Evolutionary conservation across 2,888 invertebrate genomes (phyloP).

Genomic region (Drosophila mercatorum): DNA sequence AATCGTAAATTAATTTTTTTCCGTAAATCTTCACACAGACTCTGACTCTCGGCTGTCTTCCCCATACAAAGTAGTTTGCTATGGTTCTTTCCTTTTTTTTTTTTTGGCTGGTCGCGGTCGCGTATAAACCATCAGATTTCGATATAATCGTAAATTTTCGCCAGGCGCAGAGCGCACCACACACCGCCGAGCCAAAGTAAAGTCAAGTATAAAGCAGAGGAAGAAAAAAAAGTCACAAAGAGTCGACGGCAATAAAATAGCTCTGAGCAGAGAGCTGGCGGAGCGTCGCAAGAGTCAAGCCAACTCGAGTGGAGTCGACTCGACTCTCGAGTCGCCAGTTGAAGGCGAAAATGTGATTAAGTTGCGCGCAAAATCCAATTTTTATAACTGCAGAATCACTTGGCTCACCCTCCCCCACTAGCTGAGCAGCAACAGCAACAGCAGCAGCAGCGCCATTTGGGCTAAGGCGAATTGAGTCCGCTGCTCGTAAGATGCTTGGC

Average conservation of each 20-base stretch:
- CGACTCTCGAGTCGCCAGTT: conserved; percentile 68
- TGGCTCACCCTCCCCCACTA: conserved; percentile 67
- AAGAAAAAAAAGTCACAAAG: conserved; percentile 70
- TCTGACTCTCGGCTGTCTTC: conserved; percentile 26
- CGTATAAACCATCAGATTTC: conserved; percentile 80
- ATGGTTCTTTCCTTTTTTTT: conserved; percentile 14
- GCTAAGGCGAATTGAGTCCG: conserved; percentile 80
- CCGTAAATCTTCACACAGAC: conserved; percentile 70
- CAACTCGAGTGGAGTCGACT: conserved; percentile 45
- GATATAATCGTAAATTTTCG: conserved; percentile 80
- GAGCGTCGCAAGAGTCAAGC: conserved; percentile 42
- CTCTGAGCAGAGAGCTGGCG: conserved; percentile 57
- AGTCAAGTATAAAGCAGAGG: conserved; percentile 6
- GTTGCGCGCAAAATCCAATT: conserved; percentile 80
- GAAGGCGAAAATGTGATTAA: conserved; percentile 80
- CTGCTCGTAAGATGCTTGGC: conserved; percentile 78
- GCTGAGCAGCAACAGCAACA: conserved; percentile 13
- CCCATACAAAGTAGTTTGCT: conserved; percentile 69
- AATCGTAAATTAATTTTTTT: conserved; percentile 79
- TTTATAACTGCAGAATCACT: conserved; percentile 80
- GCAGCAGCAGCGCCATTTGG: conserved; percentile 46
- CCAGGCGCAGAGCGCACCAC: conserved; percentile 62
- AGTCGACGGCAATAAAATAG: conserved; percentile 76
- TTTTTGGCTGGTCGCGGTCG: conserved; percentile 59
- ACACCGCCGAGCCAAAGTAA: conserved; percentile 52